phyloP scores from a whole-genome alignment of 2,113 vertebrate genomes.

The Equus quagga region DNA sequence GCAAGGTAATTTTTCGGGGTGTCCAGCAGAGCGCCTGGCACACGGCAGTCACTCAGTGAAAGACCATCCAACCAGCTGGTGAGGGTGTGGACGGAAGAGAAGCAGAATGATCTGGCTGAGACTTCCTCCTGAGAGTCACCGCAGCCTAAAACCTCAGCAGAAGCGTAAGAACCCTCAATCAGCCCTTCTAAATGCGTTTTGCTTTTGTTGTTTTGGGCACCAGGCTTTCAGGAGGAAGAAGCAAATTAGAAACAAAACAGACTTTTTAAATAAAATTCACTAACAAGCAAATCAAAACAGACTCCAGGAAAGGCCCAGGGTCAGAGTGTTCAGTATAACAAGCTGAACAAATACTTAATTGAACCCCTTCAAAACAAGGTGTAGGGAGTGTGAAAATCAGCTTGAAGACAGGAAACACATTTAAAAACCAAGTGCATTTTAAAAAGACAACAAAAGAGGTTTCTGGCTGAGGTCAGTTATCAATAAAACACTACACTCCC shows the following conservation, averaged over 20 bases:
- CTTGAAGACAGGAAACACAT: neutral
- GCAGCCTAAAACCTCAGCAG: neutral
- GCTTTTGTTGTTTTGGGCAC: neutral
- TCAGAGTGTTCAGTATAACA: neutral
- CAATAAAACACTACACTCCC: neutral
- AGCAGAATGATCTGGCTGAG: neutral
- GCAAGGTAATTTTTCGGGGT: neutral
- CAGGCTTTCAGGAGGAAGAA: neutral
- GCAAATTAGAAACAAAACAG: slow-evolving; percentile 50
- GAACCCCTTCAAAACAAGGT: neutral
- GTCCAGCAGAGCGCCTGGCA: neutral
- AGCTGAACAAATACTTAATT: neutral
- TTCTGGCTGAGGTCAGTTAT: neutral
- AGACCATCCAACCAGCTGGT: neutral
- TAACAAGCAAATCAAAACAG: slow-evolving; percentile 52
- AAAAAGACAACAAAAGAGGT: neutral
- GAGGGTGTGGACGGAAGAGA: neutral
- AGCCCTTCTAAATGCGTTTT: neutral
- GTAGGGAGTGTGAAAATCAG: neutral
- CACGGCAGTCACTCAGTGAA: neutral
- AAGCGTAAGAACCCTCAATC: neutral
- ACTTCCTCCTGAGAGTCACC: neutral
- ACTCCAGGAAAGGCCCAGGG: neutral
- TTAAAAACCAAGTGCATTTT: neutral
- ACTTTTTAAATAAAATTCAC: neutral